Evolutionary conservation across 2,113 vertebrate species (phyloP).

Genomic region (Aramus guarauna): DNA sequence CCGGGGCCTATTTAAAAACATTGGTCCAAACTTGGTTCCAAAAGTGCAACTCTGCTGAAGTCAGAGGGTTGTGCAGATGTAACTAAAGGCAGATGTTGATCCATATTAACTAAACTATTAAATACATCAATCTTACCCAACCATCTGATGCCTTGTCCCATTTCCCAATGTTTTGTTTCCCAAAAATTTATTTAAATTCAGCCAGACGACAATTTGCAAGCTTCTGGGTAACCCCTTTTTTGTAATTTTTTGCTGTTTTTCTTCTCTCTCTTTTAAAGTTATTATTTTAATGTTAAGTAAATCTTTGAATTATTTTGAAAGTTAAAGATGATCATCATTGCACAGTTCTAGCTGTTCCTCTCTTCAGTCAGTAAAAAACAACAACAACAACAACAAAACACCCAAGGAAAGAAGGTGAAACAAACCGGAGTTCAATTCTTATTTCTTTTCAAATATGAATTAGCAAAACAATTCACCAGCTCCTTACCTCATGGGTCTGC

Average conservation of each 20-base stretch:
- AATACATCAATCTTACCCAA: slow-evolving; percentile 41
- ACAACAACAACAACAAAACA: background rate
- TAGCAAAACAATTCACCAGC: background rate
- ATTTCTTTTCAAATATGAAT: background rate
- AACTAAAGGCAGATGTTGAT: slow-evolving; percentile 65
- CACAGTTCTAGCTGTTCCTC: background rate
- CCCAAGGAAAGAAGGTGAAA: background rate
- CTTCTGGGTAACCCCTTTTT: background rate
- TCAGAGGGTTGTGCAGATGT: slow-evolving; percentile 24
- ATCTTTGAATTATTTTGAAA: slow-evolving; percentile 3
- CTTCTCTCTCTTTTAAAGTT: background rate
- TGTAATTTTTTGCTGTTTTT: background rate
- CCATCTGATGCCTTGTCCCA: slow-evolving; percentile 5
- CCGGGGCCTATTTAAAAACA: slow-evolving; percentile 31
- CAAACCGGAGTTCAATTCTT: background rate
- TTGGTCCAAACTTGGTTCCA: slow-evolving; percentile 27
- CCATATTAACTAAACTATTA: slow-evolving; percentile 57
- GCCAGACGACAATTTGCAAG: slow-evolving; percentile 10
- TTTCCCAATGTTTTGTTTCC: slow-evolving; percentile 15
- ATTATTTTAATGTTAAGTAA: background rate
- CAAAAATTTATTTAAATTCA: slow-evolving; percentile 39
- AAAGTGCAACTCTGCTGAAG: slow-evolving; percentile 29
- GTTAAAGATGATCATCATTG: background rate
- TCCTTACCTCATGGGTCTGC: background rate
- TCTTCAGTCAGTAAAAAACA: background rate